Evolutionary conservation across 2,888 invertebrate species (phyloP).

Genomic region (Brachypalpus laphriformis): DNA sequence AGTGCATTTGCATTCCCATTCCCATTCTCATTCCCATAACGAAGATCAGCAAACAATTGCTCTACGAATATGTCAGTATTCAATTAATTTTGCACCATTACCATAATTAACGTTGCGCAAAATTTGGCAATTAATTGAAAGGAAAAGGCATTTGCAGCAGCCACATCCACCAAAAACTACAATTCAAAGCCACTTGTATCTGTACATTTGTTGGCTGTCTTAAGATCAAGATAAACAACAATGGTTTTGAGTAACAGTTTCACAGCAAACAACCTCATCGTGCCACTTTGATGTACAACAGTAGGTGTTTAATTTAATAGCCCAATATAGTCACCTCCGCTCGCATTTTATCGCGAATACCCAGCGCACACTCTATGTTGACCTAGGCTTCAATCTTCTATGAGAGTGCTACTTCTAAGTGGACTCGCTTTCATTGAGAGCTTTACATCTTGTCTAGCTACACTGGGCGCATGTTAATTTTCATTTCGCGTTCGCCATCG

Average conservation of each 20-base stretch:
- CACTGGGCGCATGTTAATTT: background rate
- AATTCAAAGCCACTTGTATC: conserved; percentile 47
- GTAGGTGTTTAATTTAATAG: conserved; percentile 56
- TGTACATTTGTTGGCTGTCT: conserved; percentile 20
- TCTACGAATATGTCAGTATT: conserved; percentile 11
- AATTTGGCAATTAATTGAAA: conserved; percentile 55
- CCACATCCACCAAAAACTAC: background rate
- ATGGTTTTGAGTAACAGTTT: conserved; percentile 52
- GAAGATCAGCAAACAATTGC: background rate
- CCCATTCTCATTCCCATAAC: conserved; percentile 36
- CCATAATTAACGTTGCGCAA: conserved; percentile 36
- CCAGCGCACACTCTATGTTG: conserved; percentile 10
- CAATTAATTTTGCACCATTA: conserved; percentile 12
- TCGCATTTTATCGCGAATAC: background rate
- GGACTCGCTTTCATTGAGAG: conserved; percentile 47
- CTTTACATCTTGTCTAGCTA: background rate
- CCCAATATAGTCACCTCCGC: conserved; percentile 2
- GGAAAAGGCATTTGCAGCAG: conserved; percentile 38
- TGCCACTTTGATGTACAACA: conserved; percentile 51
- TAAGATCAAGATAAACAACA: conserved; percentile 52
- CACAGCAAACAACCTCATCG: conserved; percentile 42
- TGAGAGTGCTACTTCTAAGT: conserved; percentile 11
- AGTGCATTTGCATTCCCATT: conserved; percentile 39
- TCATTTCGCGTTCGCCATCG: conserved; percentile 21
- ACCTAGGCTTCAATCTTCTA: conserved; percentile 47